phyloP scores from a whole-genome alignment of 2,888 invertebrate species.

The Acanthosepion pharaonis region DNA sequence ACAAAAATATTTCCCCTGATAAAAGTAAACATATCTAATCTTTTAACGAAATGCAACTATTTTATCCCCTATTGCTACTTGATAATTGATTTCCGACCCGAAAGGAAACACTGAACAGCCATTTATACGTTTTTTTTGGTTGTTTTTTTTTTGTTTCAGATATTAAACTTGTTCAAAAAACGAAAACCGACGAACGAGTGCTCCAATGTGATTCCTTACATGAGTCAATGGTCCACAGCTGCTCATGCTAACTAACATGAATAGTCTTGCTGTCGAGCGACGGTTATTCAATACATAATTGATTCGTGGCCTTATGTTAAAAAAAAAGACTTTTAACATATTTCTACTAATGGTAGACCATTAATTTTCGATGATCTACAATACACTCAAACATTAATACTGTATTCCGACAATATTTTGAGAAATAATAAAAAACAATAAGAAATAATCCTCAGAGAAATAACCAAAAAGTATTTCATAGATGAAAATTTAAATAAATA shows the following conservation, averaged over 20 bases:
- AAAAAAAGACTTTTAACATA: not conserved
- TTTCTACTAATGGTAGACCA: not conserved
- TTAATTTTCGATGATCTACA: not conserved
- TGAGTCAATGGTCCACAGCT: not conserved
- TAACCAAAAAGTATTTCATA: too few relatives aligned
- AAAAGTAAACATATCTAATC: constrained; percentile 11
- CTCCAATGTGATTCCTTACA: constrained; percentile 33
- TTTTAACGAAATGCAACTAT: not conserved
- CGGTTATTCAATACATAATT: constrained; percentile 23
- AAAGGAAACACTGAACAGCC: not conserved
- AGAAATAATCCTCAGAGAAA: too few relatives aligned
- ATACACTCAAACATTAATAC: not conserved
- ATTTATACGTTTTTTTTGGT: not conserved
- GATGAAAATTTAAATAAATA: too few relatives aligned
- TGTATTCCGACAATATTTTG: too few relatives aligned
- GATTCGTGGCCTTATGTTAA: not conserved
- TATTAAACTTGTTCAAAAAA: constrained; percentile 9
- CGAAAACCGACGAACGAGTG: not conserved
- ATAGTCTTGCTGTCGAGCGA: not conserved
- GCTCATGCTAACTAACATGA: not conserved
- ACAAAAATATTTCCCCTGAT: not conserved
- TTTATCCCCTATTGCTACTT: not conserved
- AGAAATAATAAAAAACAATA: too few relatives aligned
- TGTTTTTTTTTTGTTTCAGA: not conserved
- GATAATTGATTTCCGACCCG: constrained; percentile 15